Evolutionary conservation across 2,113 vertebrate genomes (phyloP).

Genomic region (Callipepla squamata): DNA sequence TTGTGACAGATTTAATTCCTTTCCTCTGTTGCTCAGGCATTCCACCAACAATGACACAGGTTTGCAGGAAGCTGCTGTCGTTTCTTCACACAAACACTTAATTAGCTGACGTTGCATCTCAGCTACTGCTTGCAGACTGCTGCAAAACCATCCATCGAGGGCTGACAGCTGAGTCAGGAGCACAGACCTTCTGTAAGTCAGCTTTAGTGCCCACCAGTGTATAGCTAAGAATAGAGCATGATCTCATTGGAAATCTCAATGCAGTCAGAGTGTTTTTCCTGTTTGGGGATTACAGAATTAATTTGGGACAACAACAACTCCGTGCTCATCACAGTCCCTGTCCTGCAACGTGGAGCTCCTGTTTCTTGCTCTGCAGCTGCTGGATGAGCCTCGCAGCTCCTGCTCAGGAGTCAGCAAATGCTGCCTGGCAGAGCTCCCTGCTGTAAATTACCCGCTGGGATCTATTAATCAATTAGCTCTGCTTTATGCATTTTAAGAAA

Average conservation of each 20-base stretch:
- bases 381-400: not conserved
- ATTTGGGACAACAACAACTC: not conserved
- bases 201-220: not conserved
- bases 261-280: not conserved
- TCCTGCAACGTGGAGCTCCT: not conserved
- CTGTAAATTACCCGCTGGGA: not conserved
- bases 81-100: constrained; percentile 8
- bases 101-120: not conserved
- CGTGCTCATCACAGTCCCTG: not conserved
- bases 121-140: not conserved
- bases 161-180: constrained; percentile 10
- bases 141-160: not conserved
- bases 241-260: not conserved
- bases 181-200: not conserved
- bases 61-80: not conserved
- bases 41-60: not conserved
- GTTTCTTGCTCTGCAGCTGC: not conserved
- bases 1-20: not conserved
- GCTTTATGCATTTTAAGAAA: not conserved
- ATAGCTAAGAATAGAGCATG: not conserved
- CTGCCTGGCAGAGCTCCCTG: not conserved
- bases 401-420: not conserved
- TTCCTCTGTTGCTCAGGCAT: not conserved
- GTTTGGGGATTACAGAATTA: not conserved
- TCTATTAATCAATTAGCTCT: not conserved